Evolutionary conservation across 2,888 invertebrate species (phyloP), one percentile per base, ranked within the genome.

Genomic region (Heliconius charithonia): DNA sequence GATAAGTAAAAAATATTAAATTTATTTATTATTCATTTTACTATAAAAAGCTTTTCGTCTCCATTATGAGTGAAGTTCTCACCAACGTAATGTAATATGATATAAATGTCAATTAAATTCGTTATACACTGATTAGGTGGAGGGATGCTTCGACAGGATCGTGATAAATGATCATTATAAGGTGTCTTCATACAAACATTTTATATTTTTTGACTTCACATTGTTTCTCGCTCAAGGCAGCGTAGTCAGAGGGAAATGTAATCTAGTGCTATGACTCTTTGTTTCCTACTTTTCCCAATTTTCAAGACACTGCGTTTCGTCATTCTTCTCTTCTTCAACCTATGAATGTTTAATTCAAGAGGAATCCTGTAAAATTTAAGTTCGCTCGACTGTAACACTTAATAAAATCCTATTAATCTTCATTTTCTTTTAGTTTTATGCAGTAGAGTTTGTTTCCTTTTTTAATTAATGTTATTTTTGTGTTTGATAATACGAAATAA

Each of bases 91-190:
- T 67, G 79, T 79, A 79, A 81, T 63, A 59, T 13, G 77, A 75
- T 81, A 81, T 80, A 62, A 77, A 78, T 72, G 81, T 81, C 83
- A 84, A 81, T 83, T 84, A 80, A 79, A 78, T 77, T 73, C 79
- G 80, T 83, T 80, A 80, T 65, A 41, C 75, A 45, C 80, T 84
- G 84, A 85, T 85, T 84, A 84, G 83, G 82, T 84, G 80, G 80
- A 77, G 79, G 76, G 81, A 82, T 84, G 84, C 82, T 83, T 84
- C 85, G 80, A 72, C 80, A 73, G 74, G 77, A 83, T 84, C 79
- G 82, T 84, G 85, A 84, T 86, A 82, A 84, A 84, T 83, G 85
- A 81, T 69, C 65, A 41, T 25, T 76, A 1, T 51, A 75, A 41
- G 71, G 73, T 27, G 32, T 37, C 70, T 77, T 77, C 79, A 80